Evolutionary conservation across 92 coral and sea anemone genomes (phyloP).

Genomic region (Epizoanthus scotinus): DNA sequence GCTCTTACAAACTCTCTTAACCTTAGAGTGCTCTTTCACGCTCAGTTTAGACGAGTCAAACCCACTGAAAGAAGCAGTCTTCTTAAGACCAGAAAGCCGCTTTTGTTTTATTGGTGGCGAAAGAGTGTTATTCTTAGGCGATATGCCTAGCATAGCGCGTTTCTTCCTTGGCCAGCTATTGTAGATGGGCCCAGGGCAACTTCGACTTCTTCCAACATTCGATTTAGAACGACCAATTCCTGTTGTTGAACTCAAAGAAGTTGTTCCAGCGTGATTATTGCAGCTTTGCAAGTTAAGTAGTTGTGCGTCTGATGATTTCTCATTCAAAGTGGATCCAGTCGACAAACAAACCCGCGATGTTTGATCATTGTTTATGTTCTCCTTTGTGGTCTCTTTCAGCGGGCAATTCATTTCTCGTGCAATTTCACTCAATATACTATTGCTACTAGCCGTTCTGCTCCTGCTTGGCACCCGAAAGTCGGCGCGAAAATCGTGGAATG

Average conservation of each 20-base stretch:
- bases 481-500: conserved; percentile 82
- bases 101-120: conserved; percentile 88
- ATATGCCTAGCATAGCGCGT: conserved; percentile 30
- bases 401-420: conserved; percentile 68
- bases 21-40: background rate
- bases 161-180: conserved; percentile 84
- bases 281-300: too few relatives aligned
- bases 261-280: background rate
- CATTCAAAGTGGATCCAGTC: conserved; percentile 43
- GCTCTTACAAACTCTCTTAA: conserved; percentile 47
- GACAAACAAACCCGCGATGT: conserved; percentile 45
- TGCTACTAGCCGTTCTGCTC: conserved; percentile 36
- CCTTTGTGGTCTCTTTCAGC: conserved; percentile 39
- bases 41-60: conserved; percentile 66
- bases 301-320: background rate
- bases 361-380: conserved; percentile 44
- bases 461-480: conserved; percentile 45
- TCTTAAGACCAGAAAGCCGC: conserved; percentile 53
- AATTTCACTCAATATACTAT: conserved; percentile 64
- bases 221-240: background rate
- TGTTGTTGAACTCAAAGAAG: conserved; percentile 1
- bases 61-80: conserved; percentile 87
- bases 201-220: conserved; percentile 44
- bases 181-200: conserved; percentile 66
- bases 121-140: conserved; percentile 31